These are phyloP conservation scores for Tautogolabrus adspersus DNA, from an alignment of 2,113 vertebrate species.

Conservation along the genomic window DNA sequence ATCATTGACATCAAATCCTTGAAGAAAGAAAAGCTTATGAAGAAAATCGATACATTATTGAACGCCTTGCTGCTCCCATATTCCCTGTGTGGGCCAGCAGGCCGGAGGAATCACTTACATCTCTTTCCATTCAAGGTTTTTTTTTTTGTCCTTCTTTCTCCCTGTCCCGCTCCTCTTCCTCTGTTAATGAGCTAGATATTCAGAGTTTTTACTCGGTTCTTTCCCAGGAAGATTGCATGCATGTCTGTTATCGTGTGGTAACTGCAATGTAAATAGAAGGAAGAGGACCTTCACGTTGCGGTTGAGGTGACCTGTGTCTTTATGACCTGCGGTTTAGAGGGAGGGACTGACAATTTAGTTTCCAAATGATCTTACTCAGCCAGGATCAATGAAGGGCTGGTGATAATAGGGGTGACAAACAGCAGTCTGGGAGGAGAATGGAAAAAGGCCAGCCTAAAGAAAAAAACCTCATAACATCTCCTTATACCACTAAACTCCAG, in stretches of 20 bases:
- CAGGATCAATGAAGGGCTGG: slow-evolving; percentile 41
- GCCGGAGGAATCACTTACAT: slow-evolving; percentile 66
- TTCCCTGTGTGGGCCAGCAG: slow-evolving; percentile 42
- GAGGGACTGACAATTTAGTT: not conserved
- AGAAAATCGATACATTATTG: slow-evolving; percentile 74
- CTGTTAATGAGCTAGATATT: slow-evolving; percentile 21
- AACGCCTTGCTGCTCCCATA: slow-evolving; percentile 49
- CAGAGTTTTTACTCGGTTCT: not conserved
- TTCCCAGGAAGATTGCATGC: not conserved
- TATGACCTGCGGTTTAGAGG: slow-evolving; percentile 46
- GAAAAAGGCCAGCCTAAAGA: no score
- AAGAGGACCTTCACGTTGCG: slow-evolving; percentile 46
- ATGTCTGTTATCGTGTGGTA: slow-evolving; percentile 15
- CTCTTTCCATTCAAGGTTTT: slow-evolving; percentile 49
- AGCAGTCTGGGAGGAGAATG: not conserved
- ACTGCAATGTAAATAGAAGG: slow-evolving; percentile 55
- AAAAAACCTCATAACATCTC: no score
- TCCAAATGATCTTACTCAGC: slow-evolving; percentile 36
- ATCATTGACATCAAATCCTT: slow-evolving; percentile 45
- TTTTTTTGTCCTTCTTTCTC: slow-evolving; percentile 11
- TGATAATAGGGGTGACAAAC: not conserved
- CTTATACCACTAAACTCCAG: no score
- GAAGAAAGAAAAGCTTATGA: slow-evolving; percentile 40
- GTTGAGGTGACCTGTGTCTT: slow-evolving; percentile 75
- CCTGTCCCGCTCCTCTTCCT: slow-evolving; percentile 17